phyloP scores from a whole-genome alignment of 2,113 vertebrate species.

The Orthonyx spaldingii region DNA sequence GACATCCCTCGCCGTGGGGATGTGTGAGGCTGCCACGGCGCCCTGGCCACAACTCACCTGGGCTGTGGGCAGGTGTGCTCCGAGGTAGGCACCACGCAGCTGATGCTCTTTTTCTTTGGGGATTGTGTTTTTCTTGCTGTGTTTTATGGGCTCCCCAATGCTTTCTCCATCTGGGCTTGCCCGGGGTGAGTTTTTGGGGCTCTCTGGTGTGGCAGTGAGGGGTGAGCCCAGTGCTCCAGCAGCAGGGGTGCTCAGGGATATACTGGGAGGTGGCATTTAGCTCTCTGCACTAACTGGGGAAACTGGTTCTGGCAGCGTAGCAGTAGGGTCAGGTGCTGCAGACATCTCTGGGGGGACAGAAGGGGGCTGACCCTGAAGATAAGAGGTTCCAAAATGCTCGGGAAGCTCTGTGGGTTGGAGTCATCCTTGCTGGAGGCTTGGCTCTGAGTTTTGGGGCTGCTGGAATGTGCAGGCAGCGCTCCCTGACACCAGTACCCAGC shows the following conservation, averaged over 20 bases:
- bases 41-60: accelerated
- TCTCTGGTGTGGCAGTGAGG: not conserved
- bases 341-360: not conserved
- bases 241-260: not conserved
- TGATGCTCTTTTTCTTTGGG: not conserved
- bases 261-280: not conserved
- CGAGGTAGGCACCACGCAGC: accelerated
- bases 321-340: not conserved
- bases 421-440: not conserved
- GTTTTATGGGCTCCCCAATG: not conserved
- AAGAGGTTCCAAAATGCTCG: not conserved
- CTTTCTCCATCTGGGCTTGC: not conserved
- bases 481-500: accelerated
- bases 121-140: not conserved
- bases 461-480: not conserved
- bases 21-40: accelerated
- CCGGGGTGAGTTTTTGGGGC: not conserved
- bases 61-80: not conserved
- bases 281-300: not conserved
- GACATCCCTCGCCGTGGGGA: accelerated
- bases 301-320: not conserved
- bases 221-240: not conserved
- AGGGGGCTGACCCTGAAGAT: not conserved
- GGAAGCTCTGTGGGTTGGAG: not conserved
- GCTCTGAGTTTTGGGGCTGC: not conserved